Base-by-base conservation (phyloP, 2,797 vertebrate genomes). In the Lutra lutra region DNA sequence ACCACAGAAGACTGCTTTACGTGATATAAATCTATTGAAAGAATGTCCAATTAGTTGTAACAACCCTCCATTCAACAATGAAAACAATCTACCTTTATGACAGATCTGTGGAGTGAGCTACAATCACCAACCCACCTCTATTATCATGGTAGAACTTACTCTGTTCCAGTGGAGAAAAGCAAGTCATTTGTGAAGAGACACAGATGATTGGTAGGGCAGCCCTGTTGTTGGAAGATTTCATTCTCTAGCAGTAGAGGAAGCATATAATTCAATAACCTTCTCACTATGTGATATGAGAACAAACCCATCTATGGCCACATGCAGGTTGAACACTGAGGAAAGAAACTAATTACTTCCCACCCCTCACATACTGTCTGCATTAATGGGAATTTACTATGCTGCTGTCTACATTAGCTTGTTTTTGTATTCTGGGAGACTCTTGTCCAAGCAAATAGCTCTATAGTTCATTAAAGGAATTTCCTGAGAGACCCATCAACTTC, bases 1-100 rank as follows among this genome's bases (percentile, higher is more conserved):
- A 35, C 77, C 38, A 43, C 2, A 54, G 29, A 70, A 18, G n/a
- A 11, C 13, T 82, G 32, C 58, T 20, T 89, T 79, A 35, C 6
- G n/a, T 56, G 23, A 86, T 13, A 89, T 23, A 79, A 60, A 68
- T 35, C 62, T 64, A 78, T 11, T 66, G 83, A 87, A 94, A 84
- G 40, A 72, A 62, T 20, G 7, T 21, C 32, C 10, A 72, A 21
- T 68, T 80, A 66, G 40, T 58, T 84, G 3, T 48, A 70, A 46
- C 17, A 40, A 43, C 60, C 9, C 13, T 91, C 78, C 14, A 60
- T 84, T 77, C 77, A 75, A 46, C 32, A 95, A 58, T 56, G 35
- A 60, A 70, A 58, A 35, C 4, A 29, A 66, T 15, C 13, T 73
- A 20, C 48, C 17, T 38, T 79, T 38, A 15, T 14, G 14, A 64